Evolutionary conservation across 2,888 invertebrate genomes (phyloP).

Genomic region (Pardosa pseudoannulata): DNA sequence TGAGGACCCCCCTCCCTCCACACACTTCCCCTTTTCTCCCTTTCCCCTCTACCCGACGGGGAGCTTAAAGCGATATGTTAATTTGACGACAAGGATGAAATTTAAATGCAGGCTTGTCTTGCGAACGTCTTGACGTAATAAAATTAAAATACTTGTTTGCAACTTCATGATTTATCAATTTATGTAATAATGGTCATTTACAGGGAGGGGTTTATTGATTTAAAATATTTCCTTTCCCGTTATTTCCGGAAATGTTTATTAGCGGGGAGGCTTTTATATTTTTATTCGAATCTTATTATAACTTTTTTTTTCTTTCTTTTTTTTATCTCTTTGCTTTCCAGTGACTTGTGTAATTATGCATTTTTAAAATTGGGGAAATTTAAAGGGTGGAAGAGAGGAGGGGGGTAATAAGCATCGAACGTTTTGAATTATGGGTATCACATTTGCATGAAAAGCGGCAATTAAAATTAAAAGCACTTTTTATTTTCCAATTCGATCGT

Average conservation of each 20-base stretch:
- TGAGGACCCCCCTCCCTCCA: background rate
- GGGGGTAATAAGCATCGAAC: too few relatives aligned
- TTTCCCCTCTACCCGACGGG: slow-evolving; percentile 19
- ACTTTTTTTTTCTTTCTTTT: background rate
- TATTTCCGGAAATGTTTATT: background rate
- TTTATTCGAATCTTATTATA: background rate
- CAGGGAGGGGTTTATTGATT: slow-evolving; percentile 22
- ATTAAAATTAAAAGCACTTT: background rate
- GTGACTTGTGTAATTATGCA: background rate
- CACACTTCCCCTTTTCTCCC: background rate
- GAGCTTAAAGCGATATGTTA: slow-evolving; percentile 66
- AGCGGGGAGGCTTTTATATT: background rate
- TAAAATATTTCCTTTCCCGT: background rate
- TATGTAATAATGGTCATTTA: slow-evolving; percentile 72
- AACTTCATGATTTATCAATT: slow-evolving; percentile 71
- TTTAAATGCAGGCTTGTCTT: slow-evolving; percentile 64
- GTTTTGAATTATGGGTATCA: background rate
- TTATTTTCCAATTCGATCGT: background rate
- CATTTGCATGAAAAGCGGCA: background rate
- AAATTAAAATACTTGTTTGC: slow-evolving; percentile 73
- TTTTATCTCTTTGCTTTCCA: background rate
- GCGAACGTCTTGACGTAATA: slow-evolving; percentile 67
- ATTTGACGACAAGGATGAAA: slow-evolving; percentile 72
- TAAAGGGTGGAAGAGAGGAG: background rate
- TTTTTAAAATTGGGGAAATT: background rate